Conservation (phyloP, 2,888 invertebrate species). For the Lithosia quadra region DNA sequence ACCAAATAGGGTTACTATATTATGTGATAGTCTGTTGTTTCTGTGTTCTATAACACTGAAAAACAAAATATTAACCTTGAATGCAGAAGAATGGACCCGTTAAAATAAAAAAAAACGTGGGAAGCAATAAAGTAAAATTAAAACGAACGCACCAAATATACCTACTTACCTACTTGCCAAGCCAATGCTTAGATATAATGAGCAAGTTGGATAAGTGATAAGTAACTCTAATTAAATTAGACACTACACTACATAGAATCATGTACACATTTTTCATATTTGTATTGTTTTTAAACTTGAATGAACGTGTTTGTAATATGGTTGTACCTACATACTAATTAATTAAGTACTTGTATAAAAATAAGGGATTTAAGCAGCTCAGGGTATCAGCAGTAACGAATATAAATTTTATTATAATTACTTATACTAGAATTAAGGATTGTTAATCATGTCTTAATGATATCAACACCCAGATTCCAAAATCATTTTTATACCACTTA, state of each 20-base stretch:
- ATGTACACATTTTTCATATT: neutral
- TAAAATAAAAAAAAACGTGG: neutral
- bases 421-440: too few species aligned
- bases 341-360: too few species aligned
- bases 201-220: slow-evolving; percentile 1
- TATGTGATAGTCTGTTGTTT: too few species aligned
- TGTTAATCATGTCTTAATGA: too few species aligned
- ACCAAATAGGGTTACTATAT: too few species aligned
- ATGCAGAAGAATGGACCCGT: neutral
- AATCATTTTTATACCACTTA: too few species aligned
- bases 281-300: neutral
- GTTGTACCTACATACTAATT: neutral
- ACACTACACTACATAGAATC: neutral
- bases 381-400: slow-evolving; percentile 29
- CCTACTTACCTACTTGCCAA: neutral
- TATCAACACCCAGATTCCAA: too few species aligned
- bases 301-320: neutral
- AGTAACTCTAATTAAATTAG: neutral
- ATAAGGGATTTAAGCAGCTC: neutral
- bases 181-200: neutral
- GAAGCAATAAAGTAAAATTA: neutral
- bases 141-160: neutral
- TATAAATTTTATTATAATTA: neutral
- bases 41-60: too few species aligned
- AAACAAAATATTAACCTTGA: too few species aligned